Evolutionary conservation across 2,888 invertebrate species (phyloP), one percentile per base, ranked within the genome.

Genomic region (Odontocolon sp.): DNA sequence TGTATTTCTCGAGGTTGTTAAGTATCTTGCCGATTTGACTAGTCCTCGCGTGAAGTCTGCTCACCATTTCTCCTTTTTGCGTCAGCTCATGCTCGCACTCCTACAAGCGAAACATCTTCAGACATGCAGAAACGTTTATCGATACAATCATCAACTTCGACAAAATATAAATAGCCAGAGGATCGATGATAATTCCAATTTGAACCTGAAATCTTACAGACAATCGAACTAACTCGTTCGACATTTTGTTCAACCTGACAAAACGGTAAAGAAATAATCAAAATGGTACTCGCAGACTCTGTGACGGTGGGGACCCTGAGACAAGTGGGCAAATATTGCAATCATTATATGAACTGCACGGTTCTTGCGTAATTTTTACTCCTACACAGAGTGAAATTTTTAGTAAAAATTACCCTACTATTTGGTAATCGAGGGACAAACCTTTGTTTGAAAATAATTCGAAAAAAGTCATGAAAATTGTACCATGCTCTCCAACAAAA

Each of bases 1-100:
- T 95, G 91, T 95, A 96, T 92, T 95, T 96, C 92, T 97, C 96
- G 90, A 97, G 93, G 92, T 96, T 97, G 92, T 95, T 95, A 86
- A 97, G 94, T 91, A 97, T 96, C 93, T 96, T 96, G 92, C 97
- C 97, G 91, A 98, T 97, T 92, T 98, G 97, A 90, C 96, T 96
- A 85, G 98, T 97, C 93, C 98, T 98, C 88, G 95, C 95, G 92
- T 98, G 98, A 86, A 98, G 95, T 87, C 97, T 95, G 91, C 96
- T 95, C 87, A 98, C 98, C 94, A 98, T 95, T 92, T 98, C 97
- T 87, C 97, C 97, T 91, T 98, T 98, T 93, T 98, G 97, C 88
- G 97, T 97, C 91, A 98, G 93, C 91, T 98, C 97, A 92, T 95
- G 94, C 92, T 98, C 98, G 93, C 97, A 97, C 93, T 97, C 97